phyloP scores from a whole-genome alignment of 2,888 invertebrate species.

The Chloromyia formosa region DNA sequence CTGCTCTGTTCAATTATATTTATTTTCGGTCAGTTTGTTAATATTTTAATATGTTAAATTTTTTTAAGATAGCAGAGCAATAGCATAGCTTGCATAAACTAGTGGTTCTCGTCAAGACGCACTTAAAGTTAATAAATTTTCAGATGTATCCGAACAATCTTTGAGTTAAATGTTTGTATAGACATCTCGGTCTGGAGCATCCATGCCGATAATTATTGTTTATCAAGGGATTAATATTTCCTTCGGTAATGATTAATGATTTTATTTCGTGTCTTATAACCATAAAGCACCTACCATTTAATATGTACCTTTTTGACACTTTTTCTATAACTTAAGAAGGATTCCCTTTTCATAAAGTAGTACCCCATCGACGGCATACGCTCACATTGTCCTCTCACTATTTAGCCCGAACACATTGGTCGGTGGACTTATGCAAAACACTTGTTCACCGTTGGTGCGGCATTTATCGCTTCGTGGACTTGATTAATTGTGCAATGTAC shows the following conservation, averaged over 20 bases:
- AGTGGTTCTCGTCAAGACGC: too few species aligned
- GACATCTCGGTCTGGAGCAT: too few species aligned
- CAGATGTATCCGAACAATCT: too few species aligned
- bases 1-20: too few species aligned
- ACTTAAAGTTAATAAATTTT: too few species aligned
- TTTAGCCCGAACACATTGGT: not conserved
- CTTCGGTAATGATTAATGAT: not conserved
- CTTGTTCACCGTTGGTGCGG: not conserved
- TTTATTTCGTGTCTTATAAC: not conserved
- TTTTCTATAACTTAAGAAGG: too few species aligned
- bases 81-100: too few species aligned
- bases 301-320: too few species aligned
- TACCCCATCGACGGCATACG: not conserved
- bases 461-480: conserved; percentile 35
- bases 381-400: not conserved
- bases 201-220: conserved; percentile 7
- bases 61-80: too few species aligned
- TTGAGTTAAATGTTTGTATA: too few species aligned
- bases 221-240: not conserved
- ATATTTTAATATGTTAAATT: too few species aligned
- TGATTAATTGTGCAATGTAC: conserved; percentile 37
- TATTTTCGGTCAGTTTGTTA: too few species aligned
- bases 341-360: not conserved
- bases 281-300: not conserved
- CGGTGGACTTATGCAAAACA: conserved; percentile 20